Evolutionary conservation across 1,140 invertebrate genomes (phyloP).

Genomic region (Lepidurus arcticus): DNA sequence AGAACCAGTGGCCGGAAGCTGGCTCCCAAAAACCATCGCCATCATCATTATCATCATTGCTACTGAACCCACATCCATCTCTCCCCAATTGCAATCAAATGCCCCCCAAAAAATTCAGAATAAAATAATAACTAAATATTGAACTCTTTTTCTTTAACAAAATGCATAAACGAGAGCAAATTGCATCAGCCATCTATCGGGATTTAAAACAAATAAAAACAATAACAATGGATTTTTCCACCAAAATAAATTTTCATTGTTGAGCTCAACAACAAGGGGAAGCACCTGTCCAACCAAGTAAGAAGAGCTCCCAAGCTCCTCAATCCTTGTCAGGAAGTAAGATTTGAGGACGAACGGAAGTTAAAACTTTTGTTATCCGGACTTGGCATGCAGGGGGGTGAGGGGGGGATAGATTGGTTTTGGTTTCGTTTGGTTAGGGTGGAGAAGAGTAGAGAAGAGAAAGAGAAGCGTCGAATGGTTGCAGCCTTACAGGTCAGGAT

Average conservation of each 20-base stretch:
- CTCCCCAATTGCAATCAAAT: neutral
- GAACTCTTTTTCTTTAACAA: neutral
- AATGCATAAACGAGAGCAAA: neutral
- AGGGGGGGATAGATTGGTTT: neutral
- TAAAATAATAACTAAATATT: neutral
- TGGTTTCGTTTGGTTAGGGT: too few species aligned
- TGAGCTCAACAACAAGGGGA: neutral
- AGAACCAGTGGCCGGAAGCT: conserved; percentile 6
- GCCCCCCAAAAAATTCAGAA: neutral
- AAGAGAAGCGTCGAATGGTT: neutral
- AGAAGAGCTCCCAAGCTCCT: neutral
- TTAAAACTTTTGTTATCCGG: conserved; percentile 13
- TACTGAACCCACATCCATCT: neutral
- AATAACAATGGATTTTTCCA: too few species aligned
- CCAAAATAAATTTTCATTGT: neutral
- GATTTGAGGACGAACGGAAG: conserved; percentile 13
- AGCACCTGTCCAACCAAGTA: neutral
- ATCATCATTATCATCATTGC: neutral
- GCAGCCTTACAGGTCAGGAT: neutral
- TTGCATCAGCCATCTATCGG: too few species aligned
- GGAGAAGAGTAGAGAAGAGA: neutral
- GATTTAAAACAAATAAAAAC: too few species aligned
- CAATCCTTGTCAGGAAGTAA: conserved; percentile 21
- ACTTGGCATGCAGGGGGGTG: neutral
- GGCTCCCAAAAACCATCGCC: neutral